Base-by-base conservation (phyloP, 2,113 vertebrate species). In the Triplophysa siluroides region DNA sequence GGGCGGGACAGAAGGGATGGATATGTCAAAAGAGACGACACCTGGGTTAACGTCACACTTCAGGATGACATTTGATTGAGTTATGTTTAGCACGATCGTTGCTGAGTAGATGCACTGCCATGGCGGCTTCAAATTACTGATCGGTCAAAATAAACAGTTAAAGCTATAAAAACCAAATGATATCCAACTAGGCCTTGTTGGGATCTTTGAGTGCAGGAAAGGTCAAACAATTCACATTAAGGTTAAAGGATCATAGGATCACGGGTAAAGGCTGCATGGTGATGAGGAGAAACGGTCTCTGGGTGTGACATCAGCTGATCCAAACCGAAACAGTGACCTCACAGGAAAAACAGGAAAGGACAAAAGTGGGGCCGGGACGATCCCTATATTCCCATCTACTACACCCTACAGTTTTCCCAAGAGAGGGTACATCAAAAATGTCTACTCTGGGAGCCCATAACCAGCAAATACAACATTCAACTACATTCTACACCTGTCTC, bases 211-310 rank as follows among this genome's bases (percentile, higher is more conserved):
- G 24, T 18, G 60, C 23, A 54, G 50, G 45, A 24, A 56, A 24
- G 58, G 41, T 41, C 66, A 62, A 88, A 92, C 6, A 94, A 94
- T 95, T 94, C 94, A 94, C 85, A 43, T 29, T 83, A 50, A n/a
- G 76, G 82, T 87, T 87, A 83, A 84, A 87, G 67, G 78, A 78
- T 83, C 54, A 29, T 16, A 84, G 78, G 33, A 83, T 78, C 81
- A 64, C 86, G 87, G 63, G 56, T 88, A 90, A 90, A 89, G 88
- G 89, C 91, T 93, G 94, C 94, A 92, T 91, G 93, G 94, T 92
- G 93, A 92, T 93, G 93, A 92, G 94, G 92, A 70, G 68, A 8
- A 19, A 29, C 47, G 19, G 47, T 70, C 67, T 47, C 67, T 29
- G 67, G 41, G 1, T 43, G 41, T 43, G 41, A 52, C 45, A 16